A percentile compares a stretch with the other conserved stretches of the same genome.
These are phyloP conservation scores for Smutsia temminckii DNA, from an alignment of 2,797 vertebrate species.

Conservation along the genomic window DNA sequence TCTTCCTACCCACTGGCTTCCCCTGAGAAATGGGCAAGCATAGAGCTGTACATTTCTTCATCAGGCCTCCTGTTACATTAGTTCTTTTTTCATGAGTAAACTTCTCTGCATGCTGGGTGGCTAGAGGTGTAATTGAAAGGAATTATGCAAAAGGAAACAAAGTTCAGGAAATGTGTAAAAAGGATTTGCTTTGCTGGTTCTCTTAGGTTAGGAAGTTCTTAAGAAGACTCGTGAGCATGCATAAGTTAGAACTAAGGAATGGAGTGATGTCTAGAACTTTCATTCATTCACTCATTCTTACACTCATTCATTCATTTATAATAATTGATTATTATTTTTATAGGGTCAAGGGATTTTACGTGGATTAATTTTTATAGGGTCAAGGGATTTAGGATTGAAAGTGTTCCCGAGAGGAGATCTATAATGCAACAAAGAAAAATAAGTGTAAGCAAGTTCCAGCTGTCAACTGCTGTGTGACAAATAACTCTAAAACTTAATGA, in stretches of 20 bases:
- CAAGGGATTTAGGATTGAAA: neutral
- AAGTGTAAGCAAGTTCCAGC: neutral
- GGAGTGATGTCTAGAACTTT: neutral
- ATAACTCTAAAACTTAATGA: neutral
- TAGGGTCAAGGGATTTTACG: neutral
- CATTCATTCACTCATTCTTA: neutral
- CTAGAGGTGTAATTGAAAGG: slow-evolving; percentile 4
- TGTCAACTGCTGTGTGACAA: neutral
- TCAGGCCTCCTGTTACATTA: neutral
- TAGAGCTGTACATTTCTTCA: neutral
- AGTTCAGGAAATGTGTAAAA: slow-evolving; percentile 29
- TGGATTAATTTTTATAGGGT: slow-evolving; percentile 49
- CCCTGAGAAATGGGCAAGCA: neutral
- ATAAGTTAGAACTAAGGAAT: slow-evolving; percentile 34
- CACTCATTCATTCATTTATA: neutral
- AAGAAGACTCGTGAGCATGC: slow-evolving; percentile 26
- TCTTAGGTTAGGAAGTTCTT: slow-evolving; percentile 46
- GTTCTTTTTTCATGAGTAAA: slow-evolving; percentile 28
- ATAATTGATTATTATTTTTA: slow-evolving; percentile 37
- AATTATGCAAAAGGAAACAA: slow-evolving; percentile 48
- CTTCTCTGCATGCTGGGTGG: neutral
- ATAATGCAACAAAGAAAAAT: neutral
- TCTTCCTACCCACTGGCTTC: neutral
- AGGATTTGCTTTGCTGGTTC: slow-evolving; percentile 46
- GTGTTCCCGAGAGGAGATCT: neutral